A percentile compares a stretch with the other conserved stretches of the same genome.
phyloP scores from a whole-genome alignment of 2,888 invertebrate genomes.

The Hemithea aestivaria region DNA sequence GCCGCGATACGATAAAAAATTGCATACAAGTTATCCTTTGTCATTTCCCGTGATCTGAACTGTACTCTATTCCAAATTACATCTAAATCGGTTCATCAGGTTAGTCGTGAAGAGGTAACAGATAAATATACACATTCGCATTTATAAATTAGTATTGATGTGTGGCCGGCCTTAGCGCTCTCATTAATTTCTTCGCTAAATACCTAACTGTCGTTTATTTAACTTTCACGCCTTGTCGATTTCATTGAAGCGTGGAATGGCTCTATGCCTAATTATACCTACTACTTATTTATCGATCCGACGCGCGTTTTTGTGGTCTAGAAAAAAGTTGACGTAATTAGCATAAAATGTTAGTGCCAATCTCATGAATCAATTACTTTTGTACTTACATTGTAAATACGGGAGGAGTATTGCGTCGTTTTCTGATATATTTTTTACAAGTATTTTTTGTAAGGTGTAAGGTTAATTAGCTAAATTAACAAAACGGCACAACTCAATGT shows the following conservation, averaged over 20 bases:
- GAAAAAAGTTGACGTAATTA: slow-evolving; percentile 12
- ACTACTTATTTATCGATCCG: slow-evolving; percentile 12
- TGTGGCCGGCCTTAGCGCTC: slow-evolving; percentile 21
- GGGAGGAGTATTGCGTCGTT: too few species aligned
- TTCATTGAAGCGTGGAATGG: slow-evolving; percentile 26
- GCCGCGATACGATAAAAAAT: too few species aligned
- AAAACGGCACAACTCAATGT: too few species aligned
- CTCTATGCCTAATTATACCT: not conserved
- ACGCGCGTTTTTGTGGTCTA: slow-evolving; percentile 11
- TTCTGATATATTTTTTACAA: too few species aligned
- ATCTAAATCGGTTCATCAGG: too few species aligned
- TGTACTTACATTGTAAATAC: slow-evolving; percentile 3
- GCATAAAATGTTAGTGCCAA: not conserved
- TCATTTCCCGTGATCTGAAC: too few species aligned
- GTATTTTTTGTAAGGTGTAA: too few species aligned
- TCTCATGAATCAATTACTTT: not conserved
- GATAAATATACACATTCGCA: too few species aligned
- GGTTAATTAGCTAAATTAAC: too few species aligned
- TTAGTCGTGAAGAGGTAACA: too few species aligned
- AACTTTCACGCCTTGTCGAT: slow-evolving; percentile 40
- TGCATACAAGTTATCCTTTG: too few species aligned
- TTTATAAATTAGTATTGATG: slow-evolving; percentile 24
- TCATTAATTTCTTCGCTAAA: slow-evolving; percentile 31
- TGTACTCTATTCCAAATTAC: too few species aligned
- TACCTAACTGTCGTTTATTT: slow-evolving; percentile 27